Evolutionary conservation across 2,888 invertebrate species (phyloP), one percentile per base, ranked within the genome.

Genomic region (Lochmaea crataegi): DNA sequence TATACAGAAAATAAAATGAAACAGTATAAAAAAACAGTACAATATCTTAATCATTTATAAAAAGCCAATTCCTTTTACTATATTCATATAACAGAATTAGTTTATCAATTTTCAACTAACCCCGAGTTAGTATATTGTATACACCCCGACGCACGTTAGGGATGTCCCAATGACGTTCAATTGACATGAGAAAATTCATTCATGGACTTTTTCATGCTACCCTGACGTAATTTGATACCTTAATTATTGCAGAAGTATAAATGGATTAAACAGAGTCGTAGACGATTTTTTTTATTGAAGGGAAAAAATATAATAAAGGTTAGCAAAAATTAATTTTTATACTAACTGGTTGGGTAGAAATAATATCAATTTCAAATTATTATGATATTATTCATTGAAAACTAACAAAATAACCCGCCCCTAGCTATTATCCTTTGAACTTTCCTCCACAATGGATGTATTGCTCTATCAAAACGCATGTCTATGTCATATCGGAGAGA

Each of bases 101-200:
- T 58, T 48, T 26, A 60, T 68, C 58, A 68, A 68, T 68, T 68
- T 48, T 56, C 58, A 53, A 65, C 74, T 67, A 71, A 60, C 71
- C 60, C 60, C 32, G 48, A 16, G 48, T 26, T 45, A 32, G 18
- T 26, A 51, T 4, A 42, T 18, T 16, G n/a, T 16, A 18, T 12
- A 32, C 26, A 6, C 61, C 61, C 61, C 71, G 74, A 66, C 65
- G 61, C 32, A 65, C 67, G 77, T 73, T 32, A 11, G 48, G 70
- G 64, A 64, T 16, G 57, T 68, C 70, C 70, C 70, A 82, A 75
- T 76, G 82, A 83, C 81, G 80, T 79, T 76, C 80, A 79, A 83
- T 80, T 83, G 83, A 81, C 83, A 83, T 83, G 81, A 81, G 82
- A 82, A 82, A 80, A 72, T 76, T 78, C 76, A 67, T 72, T 74